These are phyloP conservation scores for Asbolus verrucosus DNA, from an alignment of 1,140 invertebrate genomes.

Conservation along the genomic window DNA sequence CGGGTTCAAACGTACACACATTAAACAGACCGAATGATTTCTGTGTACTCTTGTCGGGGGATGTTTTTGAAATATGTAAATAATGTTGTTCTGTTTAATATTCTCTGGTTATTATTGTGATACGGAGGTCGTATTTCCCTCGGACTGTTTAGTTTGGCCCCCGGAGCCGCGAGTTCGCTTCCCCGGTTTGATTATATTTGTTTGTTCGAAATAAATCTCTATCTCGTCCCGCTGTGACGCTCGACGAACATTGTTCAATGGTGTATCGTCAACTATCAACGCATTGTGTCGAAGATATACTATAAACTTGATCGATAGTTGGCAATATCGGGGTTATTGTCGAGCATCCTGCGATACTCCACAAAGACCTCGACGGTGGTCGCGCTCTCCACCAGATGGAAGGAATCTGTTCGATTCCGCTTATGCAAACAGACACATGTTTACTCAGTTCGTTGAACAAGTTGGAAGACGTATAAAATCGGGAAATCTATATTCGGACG, in stretches of 20 bases:
- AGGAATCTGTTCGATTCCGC: slow-evolving; percentile 57
- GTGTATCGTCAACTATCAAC: no score
- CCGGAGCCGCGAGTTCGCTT: slow-evolving; percentile 33
- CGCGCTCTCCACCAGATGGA: slow-evolving; percentile 36
- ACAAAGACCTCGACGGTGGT: background rate
- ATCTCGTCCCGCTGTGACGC: slow-evolving; percentile 30
- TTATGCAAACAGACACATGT: slow-evolving; percentile 60
- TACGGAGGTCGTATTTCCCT: slow-evolving; percentile 32
- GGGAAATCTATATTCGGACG: slow-evolving; percentile 57
- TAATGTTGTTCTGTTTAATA: slow-evolving; percentile 35
- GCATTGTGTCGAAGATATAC: no score
- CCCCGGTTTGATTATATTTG: slow-evolving; percentile 48
- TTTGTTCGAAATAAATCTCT: slow-evolving; percentile 50
- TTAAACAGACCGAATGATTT: slow-evolving; percentile 15
- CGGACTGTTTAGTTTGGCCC: slow-evolving; percentile 45
- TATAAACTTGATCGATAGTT: no score
- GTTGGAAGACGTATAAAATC: slow-evolving; percentile 55
- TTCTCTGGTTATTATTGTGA: slow-evolving; percentile 25
- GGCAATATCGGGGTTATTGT: no score
- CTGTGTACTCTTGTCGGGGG: slow-evolving; percentile 9
- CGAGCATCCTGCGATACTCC: background rate
- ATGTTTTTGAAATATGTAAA: slow-evolving; percentile 35
- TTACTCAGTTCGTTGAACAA: slow-evolving; percentile 57
- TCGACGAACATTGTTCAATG: slow-evolving; percentile 1
- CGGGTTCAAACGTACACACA: slow-evolving; percentile 11